phyloP scores from a whole-genome alignment of 2,113 vertebrate species.

The Colius striatus region DNA sequence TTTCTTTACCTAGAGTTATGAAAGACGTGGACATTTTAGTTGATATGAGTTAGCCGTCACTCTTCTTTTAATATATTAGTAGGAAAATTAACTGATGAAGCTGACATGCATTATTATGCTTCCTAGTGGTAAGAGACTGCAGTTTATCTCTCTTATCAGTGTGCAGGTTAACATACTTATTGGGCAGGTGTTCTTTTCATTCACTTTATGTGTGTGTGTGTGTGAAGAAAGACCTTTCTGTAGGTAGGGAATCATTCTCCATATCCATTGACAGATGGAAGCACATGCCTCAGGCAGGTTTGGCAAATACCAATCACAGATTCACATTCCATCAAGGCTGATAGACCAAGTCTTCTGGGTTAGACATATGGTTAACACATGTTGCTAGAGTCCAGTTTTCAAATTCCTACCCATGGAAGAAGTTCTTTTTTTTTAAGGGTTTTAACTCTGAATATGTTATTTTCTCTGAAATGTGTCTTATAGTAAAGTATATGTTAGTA shows the following conservation, averaged over 20 bases:
- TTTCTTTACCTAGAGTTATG: background rate
- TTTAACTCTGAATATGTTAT: background rate
- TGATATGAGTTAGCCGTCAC: background rate
- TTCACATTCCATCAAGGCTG: background rate
- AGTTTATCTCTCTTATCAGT: background rate
- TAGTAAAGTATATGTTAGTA: background rate
- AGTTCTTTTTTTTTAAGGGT: background rate
- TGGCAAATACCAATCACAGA: background rate
- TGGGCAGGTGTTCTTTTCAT: conserved; percentile 28
- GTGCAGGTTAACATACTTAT: background rate
- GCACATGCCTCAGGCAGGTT: background rate
- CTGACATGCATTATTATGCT: background rate
- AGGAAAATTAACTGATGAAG: background rate
- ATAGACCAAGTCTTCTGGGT: background rate
- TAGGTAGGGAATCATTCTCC: background rate
- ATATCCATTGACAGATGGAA: conserved; percentile 30
- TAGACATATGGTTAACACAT: conserved; percentile 6
- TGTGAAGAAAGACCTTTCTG: conserved; percentile 50
- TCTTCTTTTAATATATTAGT: background rate
- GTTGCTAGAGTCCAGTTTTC: background rate
- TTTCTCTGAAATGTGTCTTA: background rate
- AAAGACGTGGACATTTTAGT: background rate
- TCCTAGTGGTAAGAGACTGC: background rate
- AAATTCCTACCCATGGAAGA: background rate
- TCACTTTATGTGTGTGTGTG: background rate